Evolutionary conservation across 2,113 vertebrate species (phyloP), one percentile per base, ranked within the genome.

Genomic region (Erpornis zantholeuca): DNA sequence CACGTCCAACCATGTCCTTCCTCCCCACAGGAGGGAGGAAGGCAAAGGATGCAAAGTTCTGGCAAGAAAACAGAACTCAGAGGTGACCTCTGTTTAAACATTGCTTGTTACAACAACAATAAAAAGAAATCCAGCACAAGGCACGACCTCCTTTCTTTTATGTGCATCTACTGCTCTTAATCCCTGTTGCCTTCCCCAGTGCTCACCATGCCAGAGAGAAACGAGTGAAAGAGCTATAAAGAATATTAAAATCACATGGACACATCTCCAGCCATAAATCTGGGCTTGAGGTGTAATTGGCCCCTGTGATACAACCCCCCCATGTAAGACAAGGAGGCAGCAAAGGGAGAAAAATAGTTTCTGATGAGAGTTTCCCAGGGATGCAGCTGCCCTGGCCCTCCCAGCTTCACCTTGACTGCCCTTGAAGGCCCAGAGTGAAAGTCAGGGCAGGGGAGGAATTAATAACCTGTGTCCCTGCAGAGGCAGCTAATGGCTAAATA

Each of bases 371-470:
- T 83, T 88, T 56, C 35, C 18, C 0, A 12, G 64, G 80, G 59
- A 44, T 2, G 59, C 64, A 86, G 72, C 88, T 83, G 56, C 2
- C 2, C 35, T 56, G 77, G 82, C 79, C 60, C 70, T 72, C 44
- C 52, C 57, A 10, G 82, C 91, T 72, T 97, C 96, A 96, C 91
- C 91, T 89, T 92, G 81, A 38, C 49, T 2, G 0, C 18, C 0
- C 0, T 25, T 4, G 82, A 75, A 59, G 68, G 72, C 56, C 50
- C 1, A 0, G 76, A 90, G 77, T 59, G 77, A 83, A 94, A 84
- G 89, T 71, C 91, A 92, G 73, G 65, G 80, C 77, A 87, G 66
- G 65, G 65, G 31, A 87, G 73, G 84, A 92, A 92, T 94, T 97
- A 94, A 95, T 86, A 89, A 92, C 65, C 93, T 92, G 89, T 57